These are phyloP conservation scores for Cyphomyrmex costatus DNA, from an alignment of 1,140 invertebrate species.

Conservation along the genomic window DNA sequence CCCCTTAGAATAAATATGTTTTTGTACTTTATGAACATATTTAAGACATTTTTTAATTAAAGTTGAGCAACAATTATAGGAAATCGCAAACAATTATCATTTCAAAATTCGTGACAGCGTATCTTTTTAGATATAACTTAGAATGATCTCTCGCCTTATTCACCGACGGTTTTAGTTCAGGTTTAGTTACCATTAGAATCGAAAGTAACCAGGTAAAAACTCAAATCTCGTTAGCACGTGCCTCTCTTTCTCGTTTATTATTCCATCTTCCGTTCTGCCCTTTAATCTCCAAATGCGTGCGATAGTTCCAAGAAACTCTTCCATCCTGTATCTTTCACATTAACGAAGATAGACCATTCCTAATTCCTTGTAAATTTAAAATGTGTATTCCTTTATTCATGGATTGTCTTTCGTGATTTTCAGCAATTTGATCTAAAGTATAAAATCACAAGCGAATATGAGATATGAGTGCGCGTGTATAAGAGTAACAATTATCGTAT, in stretches of 20 bases:
- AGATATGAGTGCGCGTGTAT: not conserved
- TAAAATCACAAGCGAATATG: not conserved
- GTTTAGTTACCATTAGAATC: conserved; percentile 8
- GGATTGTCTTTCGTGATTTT: not conserved
- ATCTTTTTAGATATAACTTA: not conserved
- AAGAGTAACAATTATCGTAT: not conserved
- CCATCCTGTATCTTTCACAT: not conserved
- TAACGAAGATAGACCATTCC: not conserved
- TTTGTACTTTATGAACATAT: not conserved
- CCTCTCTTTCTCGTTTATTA: conserved; percentile 32
- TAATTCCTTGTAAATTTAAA: not conserved
- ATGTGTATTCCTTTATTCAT: not conserved
- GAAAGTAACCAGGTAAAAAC: conserved; percentile 33
- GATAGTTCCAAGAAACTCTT: not conserved
- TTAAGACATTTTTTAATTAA: not conserved
- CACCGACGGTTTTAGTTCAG: not conserved
- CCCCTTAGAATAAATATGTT: not conserved
- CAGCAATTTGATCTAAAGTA: conserved; percentile 1
- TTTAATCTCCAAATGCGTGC: conserved; percentile 24
- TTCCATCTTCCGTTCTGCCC: conserved; percentile 7
- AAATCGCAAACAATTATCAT: not conserved
- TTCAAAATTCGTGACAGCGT: conserved; percentile 4
- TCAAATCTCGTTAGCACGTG: conserved; percentile 46
- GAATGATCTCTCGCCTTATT: conserved; percentile 18
- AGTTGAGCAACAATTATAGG: not conserved